Conservation (phyloP, 1,140 invertebrate genomes). For the Drosophila aff. region DNA sequence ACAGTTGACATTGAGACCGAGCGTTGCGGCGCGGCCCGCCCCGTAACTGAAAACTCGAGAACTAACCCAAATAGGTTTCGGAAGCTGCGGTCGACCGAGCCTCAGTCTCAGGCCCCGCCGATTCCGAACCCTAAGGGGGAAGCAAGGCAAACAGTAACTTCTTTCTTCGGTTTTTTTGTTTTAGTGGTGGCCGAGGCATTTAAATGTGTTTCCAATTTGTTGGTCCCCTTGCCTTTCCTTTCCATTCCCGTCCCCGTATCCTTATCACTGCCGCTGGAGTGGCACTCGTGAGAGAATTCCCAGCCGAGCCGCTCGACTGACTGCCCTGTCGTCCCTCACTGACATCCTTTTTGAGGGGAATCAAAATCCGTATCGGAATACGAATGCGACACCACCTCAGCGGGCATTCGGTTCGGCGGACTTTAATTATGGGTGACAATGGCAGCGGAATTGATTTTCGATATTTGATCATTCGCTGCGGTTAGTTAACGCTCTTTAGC, state of each 20-base stretch:
- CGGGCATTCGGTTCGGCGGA: constrained; percentile 64
- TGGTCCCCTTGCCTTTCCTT: constrained; percentile 14
- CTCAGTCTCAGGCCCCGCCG: constrained; percentile 14
- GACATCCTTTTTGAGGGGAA: constrained; percentile 56
- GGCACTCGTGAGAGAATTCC: constrained; percentile 81
- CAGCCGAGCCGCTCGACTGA: constrained; percentile 58
- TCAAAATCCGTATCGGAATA: constrained; percentile 14
- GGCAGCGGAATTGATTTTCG: constrained; percentile 80
- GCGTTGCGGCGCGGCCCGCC: constrained; percentile 29
- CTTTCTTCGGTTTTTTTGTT: constrained; percentile 63
- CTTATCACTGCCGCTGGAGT: constrained; percentile 72
- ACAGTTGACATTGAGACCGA: constrained; percentile 79
- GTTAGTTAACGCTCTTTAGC: constrained; percentile 82
- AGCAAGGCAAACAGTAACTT: constrained; percentile 29
- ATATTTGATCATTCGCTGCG: constrained; percentile 83
- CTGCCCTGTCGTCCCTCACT: background rate
- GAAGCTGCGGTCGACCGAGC: constrained; percentile 75
- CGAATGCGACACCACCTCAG: constrained; percentile 76
- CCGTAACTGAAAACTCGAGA: constrained; percentile 74
- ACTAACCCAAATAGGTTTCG: constrained; percentile 82
- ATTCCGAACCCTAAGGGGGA: constrained; percentile 28
- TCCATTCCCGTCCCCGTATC: constrained; percentile 43
- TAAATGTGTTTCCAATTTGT: constrained; percentile 83
- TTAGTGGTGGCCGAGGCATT: constrained; percentile 60
- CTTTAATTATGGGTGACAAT: constrained; percentile 81